phyloP scores from a whole-genome alignment of 2,797 vertebrate genomes.

The Eulemur mongoz region DNA sequence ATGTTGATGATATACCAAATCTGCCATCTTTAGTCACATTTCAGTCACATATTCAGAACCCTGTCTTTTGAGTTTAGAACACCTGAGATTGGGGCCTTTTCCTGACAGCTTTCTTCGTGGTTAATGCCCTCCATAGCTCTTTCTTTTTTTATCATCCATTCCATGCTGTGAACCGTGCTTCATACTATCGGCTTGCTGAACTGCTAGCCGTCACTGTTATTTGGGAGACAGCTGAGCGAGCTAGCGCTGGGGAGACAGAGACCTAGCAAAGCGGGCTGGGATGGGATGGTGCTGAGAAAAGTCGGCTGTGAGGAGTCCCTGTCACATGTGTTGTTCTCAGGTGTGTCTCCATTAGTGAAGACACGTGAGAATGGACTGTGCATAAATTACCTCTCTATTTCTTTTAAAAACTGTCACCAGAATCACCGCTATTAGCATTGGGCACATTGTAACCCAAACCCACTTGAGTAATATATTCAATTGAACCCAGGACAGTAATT shows the following conservation, averaged over 20 bases:
- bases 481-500: not conserved
- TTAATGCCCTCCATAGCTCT: not conserved
- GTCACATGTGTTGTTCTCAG: not conserved
- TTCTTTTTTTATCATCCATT: not conserved
- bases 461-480: not conserved
- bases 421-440: not conserved
- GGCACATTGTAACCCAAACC: not conserved
- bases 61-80: not conserved
- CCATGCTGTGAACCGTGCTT: not conserved
- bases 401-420: not conserved
- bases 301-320: not conserved
- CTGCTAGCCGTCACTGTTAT: not conserved
- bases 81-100: not conserved
- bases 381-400: not conserved
- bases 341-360: not conserved
- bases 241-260: not conserved
- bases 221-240: not conserved
- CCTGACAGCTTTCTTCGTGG: not conserved
- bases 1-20: not conserved
- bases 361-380: not conserved
- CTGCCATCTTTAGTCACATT: not conserved
- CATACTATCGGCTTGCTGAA: not conserved
- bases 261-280: not conserved
- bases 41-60: not conserved
- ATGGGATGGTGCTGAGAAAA: not conserved